Conservation (phyloP, 2,888 invertebrate species). For the Bugula neritina region DNA sequence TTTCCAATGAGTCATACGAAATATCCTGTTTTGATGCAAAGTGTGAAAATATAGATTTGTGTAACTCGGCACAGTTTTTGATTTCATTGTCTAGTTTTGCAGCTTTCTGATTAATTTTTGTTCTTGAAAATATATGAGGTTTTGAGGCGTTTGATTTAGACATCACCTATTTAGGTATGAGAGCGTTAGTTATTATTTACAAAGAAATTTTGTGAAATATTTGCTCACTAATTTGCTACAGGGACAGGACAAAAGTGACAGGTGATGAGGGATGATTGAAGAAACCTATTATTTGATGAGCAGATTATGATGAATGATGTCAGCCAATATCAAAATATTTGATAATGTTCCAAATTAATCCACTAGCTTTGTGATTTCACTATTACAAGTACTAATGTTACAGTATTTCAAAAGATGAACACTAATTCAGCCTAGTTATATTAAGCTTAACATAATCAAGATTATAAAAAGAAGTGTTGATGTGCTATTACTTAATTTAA, state of each 20-base stretch:
- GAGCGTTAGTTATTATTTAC: too few species aligned
- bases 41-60: background rate
- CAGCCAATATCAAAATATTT: background rate
- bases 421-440: background rate
- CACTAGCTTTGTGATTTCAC: background rate
- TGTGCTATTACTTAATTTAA: background rate
- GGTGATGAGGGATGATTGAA: background rate
- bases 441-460: too few species aligned
- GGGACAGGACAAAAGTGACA: background rate
- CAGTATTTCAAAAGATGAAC: background rate
- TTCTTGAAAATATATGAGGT: constrained; percentile 1
- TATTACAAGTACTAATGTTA: background rate
- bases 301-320: background rate
- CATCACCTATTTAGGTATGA: too few species aligned
- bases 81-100: background rate
- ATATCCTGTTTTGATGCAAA: background rate
- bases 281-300: background rate
- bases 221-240: background rate
- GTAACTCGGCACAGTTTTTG: background rate
- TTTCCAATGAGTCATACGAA: constrained; percentile 8
- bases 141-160: background rate
- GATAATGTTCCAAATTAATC: background rate
- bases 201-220: too few species aligned
- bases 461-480: background rate
- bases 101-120: background rate